Percentiles rank a stretch among this genome's conserved stretches.
Evolutionary conservation across 1,140 invertebrate genomes (phyloP).

Genomic region (Elymnias hypermnestra): DNA sequence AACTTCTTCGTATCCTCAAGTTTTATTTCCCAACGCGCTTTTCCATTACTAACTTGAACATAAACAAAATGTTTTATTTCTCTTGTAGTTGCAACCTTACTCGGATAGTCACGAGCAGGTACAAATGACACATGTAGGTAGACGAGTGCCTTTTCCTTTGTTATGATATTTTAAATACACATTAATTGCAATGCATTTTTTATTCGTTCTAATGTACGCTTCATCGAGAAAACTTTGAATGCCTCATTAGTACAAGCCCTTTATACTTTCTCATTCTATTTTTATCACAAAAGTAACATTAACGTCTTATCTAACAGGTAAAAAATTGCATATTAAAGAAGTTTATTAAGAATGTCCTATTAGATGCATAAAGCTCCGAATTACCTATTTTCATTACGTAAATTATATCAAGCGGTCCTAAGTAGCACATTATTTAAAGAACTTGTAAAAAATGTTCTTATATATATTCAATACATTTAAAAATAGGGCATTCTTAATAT

Average conservation of each 20-base stretch:
- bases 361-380: no score
- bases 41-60: conserved; percentile 33
- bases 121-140: conserved; percentile 47
- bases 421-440: no score
- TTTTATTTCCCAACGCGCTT: conserved; percentile 6
- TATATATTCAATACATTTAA: no score
- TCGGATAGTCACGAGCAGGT: conserved; percentile 74
- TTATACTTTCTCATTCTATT: conserved; percentile 18
- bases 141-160: conserved; percentile 46
- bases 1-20: conserved; percentile 9
- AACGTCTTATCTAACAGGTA: no score
- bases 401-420: no score
- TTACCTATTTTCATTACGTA: no score
- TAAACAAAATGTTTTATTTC: conserved; percentile 59
- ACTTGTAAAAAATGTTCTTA: no score
- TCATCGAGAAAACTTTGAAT: conserved; percentile 8
- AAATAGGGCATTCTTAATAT: not conserved
- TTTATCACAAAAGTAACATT: not conserved
- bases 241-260: conserved; percentile 11
- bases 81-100: conserved; percentile 72
- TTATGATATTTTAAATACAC: conserved; percentile 13
- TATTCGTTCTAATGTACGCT: conserved; percentile 10
- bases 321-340: not conserved
- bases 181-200: conserved; percentile 17
- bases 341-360: not conserved